These are phyloP conservation scores for Pelmatolapia mariae DNA, from an alignment of 2,113 vertebrate genomes.

Conservation along the genomic window DNA sequence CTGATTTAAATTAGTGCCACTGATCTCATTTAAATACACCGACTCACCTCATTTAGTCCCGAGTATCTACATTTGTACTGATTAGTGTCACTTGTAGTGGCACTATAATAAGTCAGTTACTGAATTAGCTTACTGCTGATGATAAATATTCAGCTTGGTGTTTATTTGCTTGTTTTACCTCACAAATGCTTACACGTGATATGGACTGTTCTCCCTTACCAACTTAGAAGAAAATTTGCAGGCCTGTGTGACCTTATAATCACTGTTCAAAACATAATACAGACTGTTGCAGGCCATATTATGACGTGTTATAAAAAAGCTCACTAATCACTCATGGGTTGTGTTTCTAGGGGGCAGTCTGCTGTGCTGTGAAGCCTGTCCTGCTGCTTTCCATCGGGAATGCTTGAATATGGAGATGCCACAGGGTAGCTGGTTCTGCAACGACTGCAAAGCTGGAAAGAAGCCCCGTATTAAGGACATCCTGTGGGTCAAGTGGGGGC, in stretches of 20 bases:
- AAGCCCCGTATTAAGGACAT: conserved; percentile 95
- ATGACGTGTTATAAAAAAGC: background rate
- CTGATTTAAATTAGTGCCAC: background rate
- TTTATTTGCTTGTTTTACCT: background rate
- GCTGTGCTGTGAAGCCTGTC: conserved; percentile 96
- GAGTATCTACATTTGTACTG: background rate
- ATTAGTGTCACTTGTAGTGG: background rate
- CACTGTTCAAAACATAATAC: background rate
- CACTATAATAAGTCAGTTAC: background rate
- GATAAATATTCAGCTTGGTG: background rate
- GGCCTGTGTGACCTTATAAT: background rate
- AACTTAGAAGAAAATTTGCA: background rate
- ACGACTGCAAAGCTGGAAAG: conserved; percentile 97
- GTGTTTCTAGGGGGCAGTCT: conserved; percentile 86
- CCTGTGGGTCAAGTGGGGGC: conserved; percentile 97
- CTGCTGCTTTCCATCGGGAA: conserved; percentile 95
- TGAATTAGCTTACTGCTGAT: background rate
- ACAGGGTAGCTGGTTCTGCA: conserved; percentile 98
- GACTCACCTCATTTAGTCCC: background rate
- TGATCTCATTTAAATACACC: background rate
- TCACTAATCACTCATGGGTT: background rate
- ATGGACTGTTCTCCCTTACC: background rate
- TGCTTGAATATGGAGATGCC: conserved; percentile 99
- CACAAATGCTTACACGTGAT: background rate
- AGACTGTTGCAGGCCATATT: background rate